Evolutionary conservation across 2,113 vertebrate genomes (phyloP), one percentile per base, ranked within the genome.

Genomic region (Ciconia boyciana): DNA sequence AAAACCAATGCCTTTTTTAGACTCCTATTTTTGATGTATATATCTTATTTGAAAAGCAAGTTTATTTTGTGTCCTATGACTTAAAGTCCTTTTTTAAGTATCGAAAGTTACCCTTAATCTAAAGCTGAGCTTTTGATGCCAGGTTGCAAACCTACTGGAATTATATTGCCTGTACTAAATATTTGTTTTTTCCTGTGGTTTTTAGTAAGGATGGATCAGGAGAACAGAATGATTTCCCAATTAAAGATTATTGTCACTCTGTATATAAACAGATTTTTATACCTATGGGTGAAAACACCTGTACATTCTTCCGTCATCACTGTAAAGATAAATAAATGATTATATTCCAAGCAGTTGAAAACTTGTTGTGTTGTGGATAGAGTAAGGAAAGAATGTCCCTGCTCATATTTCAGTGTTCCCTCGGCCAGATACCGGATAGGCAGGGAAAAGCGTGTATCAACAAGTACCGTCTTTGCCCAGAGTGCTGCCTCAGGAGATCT

Each of bases 211-310:
- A 95, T 87, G 82, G 68, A 97, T 96, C 85, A 97, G 94, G 93
- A 97, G 51, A 96, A 97, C 90, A 96, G 96, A 91, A n/a, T 34
- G 22, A 95, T 96, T 83, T 96, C 96, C 96, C 91, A 88, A 87
- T 94, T 85, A 96, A 93, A 91, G 94, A 96, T 91, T 96, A 96
- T 97, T 96, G 91, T 98, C 91, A 97, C 97, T 97, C 96, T 97
- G 96, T 99, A 99, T 98, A 98, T 99, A 99, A 98, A 97, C 95
- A 97, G 98, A 98, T 98, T 98, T 99, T 99, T 99, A 98, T 99
- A 99, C 98, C 96, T 96, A 98, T 96, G 94, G 98, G 97, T 97
- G 98, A 98, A 97, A 97, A 91, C 95, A 97, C 83, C 96, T 98
- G 98, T 98, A 98, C 97, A 98, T 98, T 99, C 96, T 98, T 97